Percentiles rank a stretch among this genome's conserved stretches.
phyloP scores from a whole-genome alignment of 2,113 vertebrate species.

The Xenus cinereus region DNA sequence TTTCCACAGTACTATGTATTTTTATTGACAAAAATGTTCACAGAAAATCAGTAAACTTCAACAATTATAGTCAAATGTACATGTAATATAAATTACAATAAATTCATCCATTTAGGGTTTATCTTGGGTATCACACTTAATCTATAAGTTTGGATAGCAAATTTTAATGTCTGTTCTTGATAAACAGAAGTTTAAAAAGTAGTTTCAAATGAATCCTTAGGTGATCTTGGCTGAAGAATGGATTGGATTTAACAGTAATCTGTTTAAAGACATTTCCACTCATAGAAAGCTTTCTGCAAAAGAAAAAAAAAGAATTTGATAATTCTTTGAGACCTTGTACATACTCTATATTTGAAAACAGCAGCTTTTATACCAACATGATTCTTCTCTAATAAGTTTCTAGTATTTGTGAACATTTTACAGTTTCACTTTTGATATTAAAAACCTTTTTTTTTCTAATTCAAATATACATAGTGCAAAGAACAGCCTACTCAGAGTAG shows the following conservation, averaged over 20 bases:
- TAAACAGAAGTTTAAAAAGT: not conserved
- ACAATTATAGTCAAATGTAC: not conserved
- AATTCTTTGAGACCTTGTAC: not conserved
- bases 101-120: not conserved
- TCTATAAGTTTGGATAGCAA: not conserved
- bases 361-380: not conserved
- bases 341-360: not conserved
- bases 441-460: not conserved
- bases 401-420: not conserved
- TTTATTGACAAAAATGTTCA: not conserved
- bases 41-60: not conserved
- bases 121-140: not conserved
- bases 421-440: not conserved
- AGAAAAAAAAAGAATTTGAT: not conserved
- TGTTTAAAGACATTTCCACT: not conserved
- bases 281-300: not conserved
- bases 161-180: not conserved
- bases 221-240: not conserved
- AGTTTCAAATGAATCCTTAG: not conserved
- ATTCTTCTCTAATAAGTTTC: not conserved
- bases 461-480: not conserved
- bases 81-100: not conserved
- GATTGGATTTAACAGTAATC: not conserved
- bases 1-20: not conserved
- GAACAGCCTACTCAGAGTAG: not conserved